phyloP scores from a whole-genome alignment of 2,888 invertebrate genomes.

The Sepiola atlantica region DNA sequence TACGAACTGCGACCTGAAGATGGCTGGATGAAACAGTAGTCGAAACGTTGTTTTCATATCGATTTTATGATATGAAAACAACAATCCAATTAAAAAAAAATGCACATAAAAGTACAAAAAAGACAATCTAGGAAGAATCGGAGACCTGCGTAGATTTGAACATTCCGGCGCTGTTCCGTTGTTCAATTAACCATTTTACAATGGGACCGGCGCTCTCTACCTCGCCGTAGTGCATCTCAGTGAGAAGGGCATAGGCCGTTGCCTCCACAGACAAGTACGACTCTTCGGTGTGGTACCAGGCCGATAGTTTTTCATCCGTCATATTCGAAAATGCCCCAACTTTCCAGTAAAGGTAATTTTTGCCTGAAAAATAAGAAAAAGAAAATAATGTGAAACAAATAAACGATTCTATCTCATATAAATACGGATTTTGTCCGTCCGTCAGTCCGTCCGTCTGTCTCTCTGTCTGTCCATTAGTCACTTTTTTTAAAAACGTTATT shows the following conservation, averaged over 20 bases:
- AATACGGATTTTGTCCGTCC: no score
- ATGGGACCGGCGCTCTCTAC: conserved; percentile 58
- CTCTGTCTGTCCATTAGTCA: no score
- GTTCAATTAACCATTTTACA: conserved; percentile 63
- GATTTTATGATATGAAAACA: not conserved
- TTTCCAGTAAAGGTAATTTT: not conserved
- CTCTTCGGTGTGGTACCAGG: conserved; percentile 22
- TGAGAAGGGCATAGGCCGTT: conserved; percentile 66
- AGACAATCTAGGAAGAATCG: not conserved
- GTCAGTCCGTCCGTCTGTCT: no score
- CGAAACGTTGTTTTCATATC: no score
- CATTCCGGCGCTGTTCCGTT: conserved; percentile 60
- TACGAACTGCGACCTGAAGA: no score
- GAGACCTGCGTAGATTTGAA: conserved; percentile 67
- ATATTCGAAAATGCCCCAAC: not conserved
- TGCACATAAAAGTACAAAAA: not conserved
- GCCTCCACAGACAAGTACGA: conserved; percentile 60
- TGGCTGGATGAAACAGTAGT: no score
- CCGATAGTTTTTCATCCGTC: not conserved
- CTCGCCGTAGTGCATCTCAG: conserved; percentile 60
- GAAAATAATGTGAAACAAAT: no score
- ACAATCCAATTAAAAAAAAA: not conserved
- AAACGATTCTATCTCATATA: no score
- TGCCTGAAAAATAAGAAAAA: not conserved
- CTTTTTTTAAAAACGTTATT: no score